Percentiles rank a stretch among this genome's conserved stretches.
These are phyloP conservation scores for Drosophila yakuba DNA, from an alignment of 1,140 invertebrate species.

Conservation along the genomic window DNA sequence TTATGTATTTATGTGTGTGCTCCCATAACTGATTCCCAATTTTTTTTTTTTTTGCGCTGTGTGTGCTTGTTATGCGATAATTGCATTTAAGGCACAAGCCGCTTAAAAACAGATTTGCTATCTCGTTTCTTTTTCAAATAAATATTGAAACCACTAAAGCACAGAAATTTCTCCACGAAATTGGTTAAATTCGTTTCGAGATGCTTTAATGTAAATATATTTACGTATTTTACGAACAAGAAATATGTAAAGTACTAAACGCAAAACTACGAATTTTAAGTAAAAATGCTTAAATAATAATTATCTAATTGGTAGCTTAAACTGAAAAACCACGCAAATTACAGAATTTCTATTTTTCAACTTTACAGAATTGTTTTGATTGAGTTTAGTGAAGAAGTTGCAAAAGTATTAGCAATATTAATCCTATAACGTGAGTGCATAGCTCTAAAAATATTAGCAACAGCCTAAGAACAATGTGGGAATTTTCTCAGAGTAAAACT, in stretches of 20 bases:
- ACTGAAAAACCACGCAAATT: not conserved
- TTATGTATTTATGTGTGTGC: slow-evolving; percentile 17
- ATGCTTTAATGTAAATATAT: not conserved
- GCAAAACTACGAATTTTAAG: no score
- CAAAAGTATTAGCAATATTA: not conserved
- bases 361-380: not conserved
- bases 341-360: not conserved
- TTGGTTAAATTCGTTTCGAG: not conserved
- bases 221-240: no score
- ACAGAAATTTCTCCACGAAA: no score
- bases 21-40: slow-evolving; percentile 2
- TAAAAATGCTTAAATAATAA: no score
- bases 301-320: not conserved
- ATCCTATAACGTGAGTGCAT: not conserved
- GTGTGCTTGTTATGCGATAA: slow-evolving; percentile 39
- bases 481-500: not conserved
- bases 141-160: not conserved
- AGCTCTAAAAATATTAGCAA: not conserved
- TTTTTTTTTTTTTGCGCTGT: slow-evolving; percentile 7
- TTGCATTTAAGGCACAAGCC: slow-evolving; percentile 48
- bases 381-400: not conserved
- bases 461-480: not conserved
- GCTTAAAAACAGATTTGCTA: slow-evolving; percentile 25
- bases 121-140: slow-evolving; percentile 5
- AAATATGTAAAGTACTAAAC: not conserved